Evolutionary conservation across 2,113 vertebrate genomes (phyloP).

Genomic region (Rhynchomys soricoides): DNA sequence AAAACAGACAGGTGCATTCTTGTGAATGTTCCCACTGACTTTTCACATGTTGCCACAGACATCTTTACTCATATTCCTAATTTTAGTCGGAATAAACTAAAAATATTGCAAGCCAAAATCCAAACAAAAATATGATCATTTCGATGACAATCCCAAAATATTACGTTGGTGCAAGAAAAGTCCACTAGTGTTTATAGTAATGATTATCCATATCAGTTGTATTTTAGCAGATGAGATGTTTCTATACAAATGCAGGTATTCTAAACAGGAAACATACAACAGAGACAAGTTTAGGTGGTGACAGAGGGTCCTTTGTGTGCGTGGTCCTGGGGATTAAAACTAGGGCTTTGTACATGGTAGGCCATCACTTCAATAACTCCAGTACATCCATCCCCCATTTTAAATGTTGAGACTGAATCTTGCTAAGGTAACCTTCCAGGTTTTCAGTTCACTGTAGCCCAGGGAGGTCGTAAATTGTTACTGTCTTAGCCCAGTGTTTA

Average conservation of each 20-base stretch:
- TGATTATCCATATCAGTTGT: not conserved
- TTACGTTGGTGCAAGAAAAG: not conserved
- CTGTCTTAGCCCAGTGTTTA: not conserved
- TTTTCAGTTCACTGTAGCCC: not conserved
- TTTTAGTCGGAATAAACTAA: slow-evolving; percentile 17
- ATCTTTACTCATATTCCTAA: not conserved
- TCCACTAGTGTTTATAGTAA: not conserved
- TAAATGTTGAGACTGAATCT: not conserved
- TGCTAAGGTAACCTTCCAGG: not conserved
- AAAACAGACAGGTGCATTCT: not conserved
- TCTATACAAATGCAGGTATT: not conserved
- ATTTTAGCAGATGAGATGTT: not conserved
- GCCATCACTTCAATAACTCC: no score
- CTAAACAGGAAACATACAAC: not conserved
- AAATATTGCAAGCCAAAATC: not conserved
- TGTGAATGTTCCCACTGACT: not conserved
- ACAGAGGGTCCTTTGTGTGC: not conserved
- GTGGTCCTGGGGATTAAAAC: not conserved
- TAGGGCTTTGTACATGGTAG: not conserved
- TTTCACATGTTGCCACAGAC: not conserved
- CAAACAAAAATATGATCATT: not conserved
- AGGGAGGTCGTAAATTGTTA: not conserved
- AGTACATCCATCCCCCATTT: no score
- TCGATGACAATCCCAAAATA: slow-evolving; percentile 6
- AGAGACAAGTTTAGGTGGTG: not conserved